Evolutionary conservation across 2,797 vertebrate species (phyloP).

Genomic region (Nothura maculosa): DNA sequence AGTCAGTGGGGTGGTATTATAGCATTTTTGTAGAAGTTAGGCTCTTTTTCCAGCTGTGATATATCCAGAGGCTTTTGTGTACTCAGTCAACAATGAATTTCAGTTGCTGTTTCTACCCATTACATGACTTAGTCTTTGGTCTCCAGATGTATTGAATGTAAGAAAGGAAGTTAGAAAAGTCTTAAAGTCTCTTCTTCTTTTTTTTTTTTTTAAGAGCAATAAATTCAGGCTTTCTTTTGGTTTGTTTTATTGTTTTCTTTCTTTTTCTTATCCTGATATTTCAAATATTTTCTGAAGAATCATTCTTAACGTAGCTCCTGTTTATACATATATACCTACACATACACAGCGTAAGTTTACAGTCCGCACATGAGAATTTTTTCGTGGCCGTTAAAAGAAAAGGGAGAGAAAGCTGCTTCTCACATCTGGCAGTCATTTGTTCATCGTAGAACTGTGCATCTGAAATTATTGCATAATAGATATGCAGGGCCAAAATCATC

Average conservation of each 20-base stretch:
- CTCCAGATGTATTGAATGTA: neutral
- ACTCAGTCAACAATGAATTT: neutral
- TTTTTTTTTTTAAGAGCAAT: neutral
- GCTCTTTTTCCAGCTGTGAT: neutral
- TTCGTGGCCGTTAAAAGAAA: constrained; percentile 38
- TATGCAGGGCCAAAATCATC: constrained; percentile 66
- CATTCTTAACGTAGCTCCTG: constrained; percentile 3
- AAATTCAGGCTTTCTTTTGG: neutral
- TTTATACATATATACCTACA: neutral
- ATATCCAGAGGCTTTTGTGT: neutral
- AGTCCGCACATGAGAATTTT: constrained; percentile 14
- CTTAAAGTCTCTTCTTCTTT: neutral
- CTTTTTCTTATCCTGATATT: neutral
- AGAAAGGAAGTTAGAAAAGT: neutral
- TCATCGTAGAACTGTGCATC: constrained; percentile 56
- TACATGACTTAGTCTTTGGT: neutral
- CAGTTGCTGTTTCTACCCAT: neutral
- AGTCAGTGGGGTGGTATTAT: neutral
- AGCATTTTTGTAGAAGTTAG: neutral
- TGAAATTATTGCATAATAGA: constrained; percentile 74
- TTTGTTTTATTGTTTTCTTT: neutral
- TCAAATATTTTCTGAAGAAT: neutral
- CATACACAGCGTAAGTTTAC: neutral
- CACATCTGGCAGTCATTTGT: constrained; percentile 75
- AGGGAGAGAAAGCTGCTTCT: constrained; percentile 17